Base-by-base conservation (phyloP, 2,113 vertebrate genomes). In the Campylorhamphus procurvoides region DNA sequence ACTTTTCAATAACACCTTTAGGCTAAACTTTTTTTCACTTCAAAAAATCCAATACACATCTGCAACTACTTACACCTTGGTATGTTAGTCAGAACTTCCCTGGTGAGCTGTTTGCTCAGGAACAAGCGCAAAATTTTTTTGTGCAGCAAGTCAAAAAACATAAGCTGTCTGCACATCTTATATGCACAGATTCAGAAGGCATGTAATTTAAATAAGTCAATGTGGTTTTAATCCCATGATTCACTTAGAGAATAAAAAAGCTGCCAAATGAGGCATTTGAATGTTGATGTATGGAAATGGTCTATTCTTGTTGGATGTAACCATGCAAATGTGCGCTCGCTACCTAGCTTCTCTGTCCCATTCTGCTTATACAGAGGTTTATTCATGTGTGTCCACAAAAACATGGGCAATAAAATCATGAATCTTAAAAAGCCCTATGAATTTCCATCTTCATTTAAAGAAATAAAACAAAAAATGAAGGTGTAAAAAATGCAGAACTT, bases 11-110 rank as follows among this genome's bases (percentile, higher is more conserved):
- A 90, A 63, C 46, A 81, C 49, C 68, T 90, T 91, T 59, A 90
- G 75, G 68, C 82, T 88, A 94, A 81, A 72, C 67, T 91, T 78
- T 90, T 88, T 85, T 89, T 55, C 37, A 77, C 64, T 90, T 95
- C 17, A 89, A 84, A 87, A 83, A 74, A 69, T 46, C 39, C 62
- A 75, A 3, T 75, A 63, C 35, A 87, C 76, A 68, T 90, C 69
- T 95, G 95, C 84, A 94, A 66, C 62, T 87, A 60, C 83, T 87
- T 93, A 86, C 28, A 71, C 77, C 37, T 44, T 29, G 46, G 12
- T 80, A 47, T 44, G 25, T 90, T 90, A 79, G 37, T 82, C 64
- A 87, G 75, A 88, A 53, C 49, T 71, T 81, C 73, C 63, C 62
- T 42, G 18, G 24, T 46, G 63, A 95, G 59, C 42, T 64, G 40